Percentiles rank a stretch among this genome's conserved stretches.
phyloP scores from a whole-genome alignment of 2,797 vertebrate species.

The Helostoma temminkii region DNA sequence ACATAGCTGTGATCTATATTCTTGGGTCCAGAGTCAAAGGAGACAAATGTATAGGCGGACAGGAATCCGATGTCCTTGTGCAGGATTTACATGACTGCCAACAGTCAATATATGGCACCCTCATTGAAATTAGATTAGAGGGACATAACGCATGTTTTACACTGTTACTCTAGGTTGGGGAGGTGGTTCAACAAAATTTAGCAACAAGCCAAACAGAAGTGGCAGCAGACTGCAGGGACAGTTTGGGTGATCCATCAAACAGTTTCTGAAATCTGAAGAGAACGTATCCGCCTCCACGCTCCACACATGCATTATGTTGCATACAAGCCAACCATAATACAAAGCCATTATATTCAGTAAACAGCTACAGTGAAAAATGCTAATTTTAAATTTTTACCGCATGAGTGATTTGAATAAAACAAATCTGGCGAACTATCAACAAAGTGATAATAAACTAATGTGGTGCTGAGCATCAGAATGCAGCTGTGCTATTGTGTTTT shows the following conservation, averaged over 20 bases:
- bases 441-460: neutral
- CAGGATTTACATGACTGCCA: slow-evolving; percentile 23
- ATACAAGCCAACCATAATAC: slow-evolving; percentile 24
- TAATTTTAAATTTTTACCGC: slow-evolving; percentile 5
- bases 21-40: neutral
- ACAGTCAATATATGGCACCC: slow-evolving; percentile 18
- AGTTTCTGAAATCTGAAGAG: slow-evolving; percentile 37
- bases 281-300: slow-evolving; percentile 27
- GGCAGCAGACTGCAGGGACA: slow-evolving; percentile 45
- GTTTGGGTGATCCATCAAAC: slow-evolving; percentile 63
- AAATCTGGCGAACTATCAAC: slow-evolving; percentile 18
- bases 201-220: slow-evolving; percentile 47
- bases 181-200: slow-evolving; percentile 31
- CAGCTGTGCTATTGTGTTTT: slow-evolving; percentile 23
- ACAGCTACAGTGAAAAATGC: slow-evolving; percentile 8
- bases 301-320: slow-evolving; percentile 35
- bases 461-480: slow-evolving; percentile 9
- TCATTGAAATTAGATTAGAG: slow-evolving; percentile 21
- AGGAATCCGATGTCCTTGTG: slow-evolving; percentile 18
- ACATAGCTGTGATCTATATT: neutral
- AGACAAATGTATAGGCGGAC: neutral
- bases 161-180: slow-evolving; percentile 27
- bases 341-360: slow-evolving; percentile 17
- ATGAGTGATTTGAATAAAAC: slow-evolving; percentile 13
- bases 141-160: slow-evolving; percentile 29